Conservation (phyloP, 2,888 invertebrate genomes). For the Agrochola circellaris region DNA sequence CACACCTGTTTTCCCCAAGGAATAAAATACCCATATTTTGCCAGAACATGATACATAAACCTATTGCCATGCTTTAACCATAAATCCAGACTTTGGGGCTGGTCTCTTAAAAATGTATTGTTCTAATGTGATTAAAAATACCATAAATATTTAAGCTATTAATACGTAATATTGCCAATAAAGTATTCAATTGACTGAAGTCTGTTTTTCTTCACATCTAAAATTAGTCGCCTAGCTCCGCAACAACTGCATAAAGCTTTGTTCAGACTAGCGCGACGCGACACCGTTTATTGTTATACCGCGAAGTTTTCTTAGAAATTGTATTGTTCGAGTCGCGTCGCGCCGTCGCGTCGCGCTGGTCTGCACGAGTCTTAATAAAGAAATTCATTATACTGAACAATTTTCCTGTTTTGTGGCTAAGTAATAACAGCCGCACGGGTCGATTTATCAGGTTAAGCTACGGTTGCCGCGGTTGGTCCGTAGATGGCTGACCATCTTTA, state of each 20-base stretch:
- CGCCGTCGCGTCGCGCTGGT: too few species aligned
- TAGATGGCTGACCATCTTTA: too few species aligned
- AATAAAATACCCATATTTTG: too few species aligned
- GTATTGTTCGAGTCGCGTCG: too few species aligned
- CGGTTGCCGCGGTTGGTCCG: too few species aligned
- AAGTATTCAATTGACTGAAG: conserved; percentile 1
- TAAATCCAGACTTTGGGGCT: neutral
- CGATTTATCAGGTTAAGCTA: too few species aligned
- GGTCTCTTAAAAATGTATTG: neutral
- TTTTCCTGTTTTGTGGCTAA: neutral
- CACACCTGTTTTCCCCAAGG: too few species aligned
- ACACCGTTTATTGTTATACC: too few species aligned
- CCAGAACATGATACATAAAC: neutral
- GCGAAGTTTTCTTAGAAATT: too few species aligned
- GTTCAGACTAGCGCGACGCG: too few species aligned
- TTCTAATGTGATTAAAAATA: neutral
- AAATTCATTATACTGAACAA: neutral
- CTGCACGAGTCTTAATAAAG: too few species aligned
- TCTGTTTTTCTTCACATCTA: conserved; percentile 33
- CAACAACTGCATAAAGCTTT: conserved; percentile 7
- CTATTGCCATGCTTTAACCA: neutral
- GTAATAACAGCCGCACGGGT: too few species aligned
- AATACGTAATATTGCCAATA: conserved; percentile 1
- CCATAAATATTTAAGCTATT: neutral
- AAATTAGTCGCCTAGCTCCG: neutral